These are phyloP conservation scores for Calidris pygmaea DNA, from an alignment of 2,113 vertebrate genomes.

Conservation along the genomic window DNA sequence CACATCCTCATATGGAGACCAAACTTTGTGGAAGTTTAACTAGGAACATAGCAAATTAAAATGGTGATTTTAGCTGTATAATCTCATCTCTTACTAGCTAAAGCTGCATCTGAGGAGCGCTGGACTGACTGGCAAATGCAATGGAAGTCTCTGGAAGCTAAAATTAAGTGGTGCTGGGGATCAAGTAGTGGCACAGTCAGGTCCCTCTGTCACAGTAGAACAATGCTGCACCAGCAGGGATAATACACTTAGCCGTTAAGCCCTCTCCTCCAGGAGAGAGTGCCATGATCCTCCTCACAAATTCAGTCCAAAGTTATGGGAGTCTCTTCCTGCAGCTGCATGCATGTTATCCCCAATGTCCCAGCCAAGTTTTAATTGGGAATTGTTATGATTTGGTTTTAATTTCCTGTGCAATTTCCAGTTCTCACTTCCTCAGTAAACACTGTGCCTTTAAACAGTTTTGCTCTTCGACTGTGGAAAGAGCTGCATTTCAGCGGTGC, in stretches of 20 bases:
- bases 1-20: background rate
- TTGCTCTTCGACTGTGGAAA: background rate
- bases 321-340: background rate
- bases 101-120: background rate
- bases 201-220: background rate
- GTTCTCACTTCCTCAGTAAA: background rate
- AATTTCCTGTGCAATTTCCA: conserved; percentile 18
- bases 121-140: background rate
- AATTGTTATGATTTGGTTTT: accelerated
- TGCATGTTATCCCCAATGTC: background rate
- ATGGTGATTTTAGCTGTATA: background rate
- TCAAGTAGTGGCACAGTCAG: background rate
- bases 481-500: background rate
- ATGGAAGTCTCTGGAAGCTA: background rate
- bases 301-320: background rate
- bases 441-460: conserved; percentile 15
- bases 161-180: background rate
- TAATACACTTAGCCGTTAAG: background rate
- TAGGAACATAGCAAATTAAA: background rate
- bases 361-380: background rate
- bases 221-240: background rate
- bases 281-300: background rate
- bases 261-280: background rate
- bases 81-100: background rate
- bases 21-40: background rate